A percentile compares a stretch with the other conserved stretches of the same genome.
Evolutionary conservation across 2,888 invertebrate species (phyloP).

Genomic region (Drosophila borealis): DNA sequence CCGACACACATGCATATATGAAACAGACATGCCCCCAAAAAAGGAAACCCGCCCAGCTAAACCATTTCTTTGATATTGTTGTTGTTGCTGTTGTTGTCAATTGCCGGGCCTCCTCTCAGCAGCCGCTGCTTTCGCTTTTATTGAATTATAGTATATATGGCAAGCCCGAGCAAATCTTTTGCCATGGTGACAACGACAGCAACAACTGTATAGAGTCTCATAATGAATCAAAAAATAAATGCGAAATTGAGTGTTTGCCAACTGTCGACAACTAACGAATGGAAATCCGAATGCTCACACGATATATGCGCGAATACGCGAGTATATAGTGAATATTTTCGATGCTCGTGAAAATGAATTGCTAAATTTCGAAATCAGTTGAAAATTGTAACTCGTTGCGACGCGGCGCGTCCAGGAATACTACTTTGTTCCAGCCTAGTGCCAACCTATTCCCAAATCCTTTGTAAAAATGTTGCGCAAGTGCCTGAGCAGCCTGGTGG

Average conservation of each 20-base stretch:
- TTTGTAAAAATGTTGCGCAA: conserved; percentile 74
- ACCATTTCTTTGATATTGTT: conserved; percentile 3
- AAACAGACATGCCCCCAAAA: conserved; percentile 26
- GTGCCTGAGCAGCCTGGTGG: conserved; percentile 65
- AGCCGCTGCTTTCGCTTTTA: conserved; percentile 69
- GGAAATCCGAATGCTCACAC: conserved; percentile 44
- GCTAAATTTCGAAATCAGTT: conserved; percentile 75
- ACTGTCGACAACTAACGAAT: conserved; percentile 53
- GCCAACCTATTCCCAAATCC: neutral
- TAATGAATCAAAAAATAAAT: conserved; percentile 37
- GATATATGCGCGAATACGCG: conserved; percentile 41
- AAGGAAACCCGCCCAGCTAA: conserved; percentile 60
- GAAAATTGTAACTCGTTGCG: conserved; percentile 61
- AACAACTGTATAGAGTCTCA: conserved; percentile 33
- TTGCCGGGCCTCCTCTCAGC: conserved; percentile 68
- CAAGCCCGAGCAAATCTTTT: conserved; percentile 50
- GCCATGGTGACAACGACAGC: conserved; percentile 71
- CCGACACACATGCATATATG: neutral
- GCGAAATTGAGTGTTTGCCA: conserved; percentile 70
- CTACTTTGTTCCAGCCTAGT: neutral
- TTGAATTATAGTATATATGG: conserved; percentile 51
- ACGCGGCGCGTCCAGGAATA: conserved; percentile 25
- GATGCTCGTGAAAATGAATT: conserved; percentile 58
- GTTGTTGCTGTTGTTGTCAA: conserved; percentile 61
- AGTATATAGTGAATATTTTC: conserved; percentile 42